A percentile compares a stretch with the other conserved stretches of the same genome.
Conservation (phyloP, 2,888 invertebrate species). For the Cephonodes hylas region DNA sequence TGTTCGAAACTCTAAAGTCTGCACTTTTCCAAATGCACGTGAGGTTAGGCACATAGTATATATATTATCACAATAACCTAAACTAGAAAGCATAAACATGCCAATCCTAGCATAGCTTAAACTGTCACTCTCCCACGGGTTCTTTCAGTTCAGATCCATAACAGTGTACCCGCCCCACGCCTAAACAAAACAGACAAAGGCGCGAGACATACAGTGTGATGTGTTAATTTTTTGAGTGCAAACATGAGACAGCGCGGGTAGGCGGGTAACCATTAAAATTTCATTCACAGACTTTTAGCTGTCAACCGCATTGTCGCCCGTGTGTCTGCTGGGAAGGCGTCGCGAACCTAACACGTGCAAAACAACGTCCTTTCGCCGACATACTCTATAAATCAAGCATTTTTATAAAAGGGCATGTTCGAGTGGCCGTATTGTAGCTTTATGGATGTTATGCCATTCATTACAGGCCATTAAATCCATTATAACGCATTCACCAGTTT, state of each 20-base stretch:
- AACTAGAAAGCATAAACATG: too few relatives aligned
- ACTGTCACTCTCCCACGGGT: too few relatives aligned
- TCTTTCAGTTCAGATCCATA: too few relatives aligned
- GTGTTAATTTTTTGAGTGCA: slow-evolving; percentile 6
- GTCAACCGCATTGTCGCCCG: slow-evolving; percentile 31
- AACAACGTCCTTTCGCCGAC: slow-evolving; percentile 67
- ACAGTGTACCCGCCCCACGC: too few relatives aligned
- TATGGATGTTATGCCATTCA: slow-evolving; percentile 81
- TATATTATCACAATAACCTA: too few relatives aligned
- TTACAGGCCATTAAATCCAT: slow-evolving; percentile 80
- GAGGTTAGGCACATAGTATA: too few relatives aligned
- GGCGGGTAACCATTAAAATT: slow-evolving; percentile 14
- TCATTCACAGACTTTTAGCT: slow-evolving; percentile 25
- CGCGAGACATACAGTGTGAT: neutral
- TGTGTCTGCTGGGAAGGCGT: slow-evolving; percentile 49
- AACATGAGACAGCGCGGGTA: neutral
- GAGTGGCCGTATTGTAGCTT: slow-evolving; percentile 77
- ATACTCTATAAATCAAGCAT: slow-evolving; percentile 73
- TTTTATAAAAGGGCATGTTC: slow-evolving; percentile 76
- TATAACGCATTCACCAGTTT: slow-evolving; percentile 62
- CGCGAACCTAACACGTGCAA: slow-evolving; percentile 69
- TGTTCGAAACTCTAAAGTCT: too few relatives aligned
- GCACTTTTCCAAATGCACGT: too few relatives aligned
- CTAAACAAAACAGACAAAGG: neutral
- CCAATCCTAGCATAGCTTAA: too few relatives aligned